Evolutionary conservation across 1,140 invertebrate species (phyloP), one percentile per base, ranked within the genome.

Genomic region (Pseudomyrmex dendroicus): DNA sequence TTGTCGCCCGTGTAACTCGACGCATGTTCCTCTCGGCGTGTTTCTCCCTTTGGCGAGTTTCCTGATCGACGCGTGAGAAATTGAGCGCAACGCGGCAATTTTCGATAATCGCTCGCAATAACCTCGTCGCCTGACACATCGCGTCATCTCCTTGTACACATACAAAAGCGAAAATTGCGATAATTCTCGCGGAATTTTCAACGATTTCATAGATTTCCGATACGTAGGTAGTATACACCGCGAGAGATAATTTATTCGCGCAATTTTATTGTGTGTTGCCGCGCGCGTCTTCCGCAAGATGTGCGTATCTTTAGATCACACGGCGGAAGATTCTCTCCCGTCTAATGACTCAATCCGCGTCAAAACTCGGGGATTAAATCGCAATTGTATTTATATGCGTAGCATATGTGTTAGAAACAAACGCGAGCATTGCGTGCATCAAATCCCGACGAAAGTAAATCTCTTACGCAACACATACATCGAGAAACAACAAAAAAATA

Each of bases 51-150:
- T n/a, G 48, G 46, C 57, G 25, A 63, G 59, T 74, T 74, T 74
- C 59, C 73, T 74, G 74, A 46, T 78, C 62, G 57, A 61, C 83
- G 52, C 25, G 74, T 52, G 66, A 85, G 63, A 83, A 74, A 50
- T 62, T 73, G 64, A 63, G 35, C 66, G 57, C 72, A 73, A 73
- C 57, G 73, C 62, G 20, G 84, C 62, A 85, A 85, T 85, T 85
- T 35, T 85, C 66, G 62, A 82, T 85, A 85, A 85, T 73, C 78
- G 78, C 22, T 46, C 57, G 73, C 44, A 77, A 83, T 83, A 80
- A 57, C 59, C 67, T 35, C 35, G 35, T 35, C 35, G 35, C 54
- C 77, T 9, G 57, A 44, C 59, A 74, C 73, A 74, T 46, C 73
- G n/a, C 63, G 35, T 35, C 35, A 35, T 63, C 20, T 74, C 73